Conservation (phyloP, 2,888 invertebrate genomes). For the Drosophila nr. fundita region DNA sequence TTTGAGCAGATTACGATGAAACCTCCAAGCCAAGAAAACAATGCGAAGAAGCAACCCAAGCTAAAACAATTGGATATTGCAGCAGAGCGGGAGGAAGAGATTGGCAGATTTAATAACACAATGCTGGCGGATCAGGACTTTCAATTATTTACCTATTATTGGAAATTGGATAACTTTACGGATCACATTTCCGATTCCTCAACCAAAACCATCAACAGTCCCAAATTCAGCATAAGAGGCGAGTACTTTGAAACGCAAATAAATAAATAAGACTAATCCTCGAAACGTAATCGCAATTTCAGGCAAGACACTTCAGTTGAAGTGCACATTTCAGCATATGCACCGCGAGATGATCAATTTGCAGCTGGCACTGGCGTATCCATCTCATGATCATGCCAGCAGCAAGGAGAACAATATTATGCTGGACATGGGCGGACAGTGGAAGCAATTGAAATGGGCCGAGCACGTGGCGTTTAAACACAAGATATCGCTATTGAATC, state of each 20-base stretch:
- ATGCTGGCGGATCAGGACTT: conserved; percentile 76
- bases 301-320: conserved; percentile 82
- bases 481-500: conserved; percentile 83
- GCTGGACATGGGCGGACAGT: conserved; percentile 82
- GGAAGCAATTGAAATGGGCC: conserved; percentile 78
- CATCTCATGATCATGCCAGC: conserved; percentile 16
- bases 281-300: background rate
- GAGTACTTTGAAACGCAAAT: background rate
- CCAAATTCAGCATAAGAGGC: conserved; percentile 83
- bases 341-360: conserved; percentile 82
- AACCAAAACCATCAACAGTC: conserved; percentile 74
- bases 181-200: conserved; percentile 67
- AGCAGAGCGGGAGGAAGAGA: conserved; percentile 63
- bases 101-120: conserved; percentile 76
- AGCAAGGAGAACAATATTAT: conserved; percentile 76
- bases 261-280: background rate
- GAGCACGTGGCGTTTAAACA: conserved; percentile 79
- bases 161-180: conserved; percentile 84
- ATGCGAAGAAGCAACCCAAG: conserved; percentile 28
- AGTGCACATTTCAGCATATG: conserved; percentile 84
- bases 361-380: conserved; percentile 75
- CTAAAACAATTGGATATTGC: conserved; percentile 34
- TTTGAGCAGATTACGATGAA: conserved; percentile 37
- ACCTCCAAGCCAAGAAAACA: conserved; percentile 19
- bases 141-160: conserved; percentile 84